Base-by-base conservation (phyloP, 2,113 vertebrate species). In the Macroglossus sobrinus region DNA sequence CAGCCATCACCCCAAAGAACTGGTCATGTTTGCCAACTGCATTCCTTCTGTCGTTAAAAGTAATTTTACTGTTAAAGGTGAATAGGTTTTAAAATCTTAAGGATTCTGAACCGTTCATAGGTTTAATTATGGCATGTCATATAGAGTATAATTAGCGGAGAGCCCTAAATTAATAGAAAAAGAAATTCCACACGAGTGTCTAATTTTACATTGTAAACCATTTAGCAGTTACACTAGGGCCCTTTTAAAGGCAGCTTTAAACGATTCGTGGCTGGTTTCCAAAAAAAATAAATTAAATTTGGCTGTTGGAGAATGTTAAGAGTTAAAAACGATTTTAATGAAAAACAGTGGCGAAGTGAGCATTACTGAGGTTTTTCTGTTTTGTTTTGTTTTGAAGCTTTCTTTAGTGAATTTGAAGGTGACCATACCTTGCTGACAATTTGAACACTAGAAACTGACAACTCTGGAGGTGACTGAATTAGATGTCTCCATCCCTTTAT, bases 231-330 rank as follows among this genome's bases (percentile, higher is more conserved):
- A 91, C 8, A n/a, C 64, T 84, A 45, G 72, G 95, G n/a, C 72
- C 69, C 81, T 96, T 75, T 95, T 95, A 96, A 96, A 96, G 91
- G 66, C 28, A 89, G 28, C 15, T 96, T 93, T 91, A 97, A 96
- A 98, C 95, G 68, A 75, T 74, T 53, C 0, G 5, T 95, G 96
- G 97, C 82, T 74, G 22, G 28, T 74, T 95, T 95, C 91, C 96
- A 98, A 94, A 63, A 71, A 50, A 97, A 97, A 96, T 97, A 97
- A 96, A 96, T 95, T 96, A 93, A 96, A 93, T 53, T 63, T 95
- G 88, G 91, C 91, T 91, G 80, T 84, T 76, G 82, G 74, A 86
- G 90, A 95, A 71, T 38, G 19, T 63, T 84, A 92, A 93, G 91
- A 96, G 96, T 96, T 96, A 96, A 97, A 96, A 86, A 92, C 40